Base-by-base conservation (phyloP, 2,797 vertebrate genomes). In the Rhinogobio ventralis region DNA sequence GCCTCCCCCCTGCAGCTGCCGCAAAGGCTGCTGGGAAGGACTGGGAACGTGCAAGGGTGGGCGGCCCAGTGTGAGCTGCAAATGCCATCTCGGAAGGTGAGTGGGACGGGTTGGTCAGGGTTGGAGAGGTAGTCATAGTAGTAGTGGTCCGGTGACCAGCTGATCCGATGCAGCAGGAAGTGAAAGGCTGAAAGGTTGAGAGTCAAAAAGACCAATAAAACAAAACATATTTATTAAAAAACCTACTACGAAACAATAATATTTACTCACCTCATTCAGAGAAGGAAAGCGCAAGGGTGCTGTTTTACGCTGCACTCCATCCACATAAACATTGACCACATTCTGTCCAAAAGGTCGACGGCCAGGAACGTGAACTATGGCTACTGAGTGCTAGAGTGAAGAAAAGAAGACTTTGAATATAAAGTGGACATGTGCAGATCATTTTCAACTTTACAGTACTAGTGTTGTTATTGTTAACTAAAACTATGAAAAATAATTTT, bases 161-260 rank as follows among this genome's bases (percentile, higher is more conserved):
- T 0, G 97, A 98, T 72, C 98, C 98, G 0, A 99, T 99, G 90
- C 97, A 99, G 94, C 98, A 99, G 88, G 97, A 99, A 9, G 97
- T 98, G 91, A 99, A 99, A 81, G 98, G 95, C 98, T 99, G 91
- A 0, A 42, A 85, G 19, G 72, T 49, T 19, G 1, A 46, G 17
- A 67, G n/a, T 49, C n/a, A 42, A 30, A 66, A 23, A 74, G 49
- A 33, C 11, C 7, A 81, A 39, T 68, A 1, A 84, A 81, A 68
- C 15, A 55, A 71, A 33, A 30, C 10, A 55, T 20, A 14, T 57
- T 33, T 1, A 45, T 60, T 14, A 33, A 4, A n/a, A 64, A 23
- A 15, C 25, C 19, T 14, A 20, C 57, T 1, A 15, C 9, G 30
- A 9, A 19, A 33, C 20, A n/a, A 39, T 19, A 75, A 42, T 15